Conservation (phyloP, 2,113 vertebrate genomes). For the Dolichotis patagonum region DNA sequence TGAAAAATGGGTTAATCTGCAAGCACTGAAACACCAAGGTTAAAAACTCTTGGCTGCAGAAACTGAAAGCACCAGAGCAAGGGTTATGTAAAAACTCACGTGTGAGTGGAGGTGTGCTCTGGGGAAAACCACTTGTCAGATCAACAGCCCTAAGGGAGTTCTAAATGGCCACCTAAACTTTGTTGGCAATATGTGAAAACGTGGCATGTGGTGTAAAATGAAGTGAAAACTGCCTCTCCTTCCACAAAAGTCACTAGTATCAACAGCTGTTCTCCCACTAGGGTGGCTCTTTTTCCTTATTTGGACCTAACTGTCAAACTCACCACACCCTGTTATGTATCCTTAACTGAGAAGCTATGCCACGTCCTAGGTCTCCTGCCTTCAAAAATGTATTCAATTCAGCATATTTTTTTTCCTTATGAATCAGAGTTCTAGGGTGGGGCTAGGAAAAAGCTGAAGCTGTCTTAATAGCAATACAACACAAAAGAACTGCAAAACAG, state of each 20-base stretch:
- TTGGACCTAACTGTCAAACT: slow-evolving; percentile 56
- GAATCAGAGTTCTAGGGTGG: slow-evolving; percentile 8
- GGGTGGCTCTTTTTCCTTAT: slow-evolving; percentile 62
- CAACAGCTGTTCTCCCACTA: slow-evolving; percentile 47
- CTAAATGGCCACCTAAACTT: not conserved
- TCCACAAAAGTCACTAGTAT: not conserved
- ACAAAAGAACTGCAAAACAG: not conserved
- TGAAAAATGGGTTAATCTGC: not conserved
- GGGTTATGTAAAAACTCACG: not conserved
- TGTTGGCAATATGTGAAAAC: not conserved
- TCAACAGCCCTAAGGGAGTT: not conserved
- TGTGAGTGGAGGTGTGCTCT: not conserved
- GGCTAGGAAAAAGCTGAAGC: slow-evolving; percentile 14
- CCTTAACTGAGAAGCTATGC: slow-evolving; percentile 1
- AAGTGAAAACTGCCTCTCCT: not conserved
- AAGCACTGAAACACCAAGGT: slow-evolving; percentile 8
- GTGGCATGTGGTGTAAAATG: not conserved
- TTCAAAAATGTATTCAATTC: slow-evolving; percentile 23
- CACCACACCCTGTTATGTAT: slow-evolving; percentile 61
- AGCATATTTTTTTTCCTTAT: not conserved
- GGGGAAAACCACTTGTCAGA: not conserved
- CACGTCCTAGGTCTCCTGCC: slow-evolving; percentile 44
- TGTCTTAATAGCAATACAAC: slow-evolving; percentile 48
- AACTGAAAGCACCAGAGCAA: slow-evolving; percentile 32
- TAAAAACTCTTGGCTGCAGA: slow-evolving; percentile 38